These are phyloP conservation scores for Brachypodius melanocephalos DNA, from an alignment of 2,113 vertebrate species.

Conservation along the genomic window DNA sequence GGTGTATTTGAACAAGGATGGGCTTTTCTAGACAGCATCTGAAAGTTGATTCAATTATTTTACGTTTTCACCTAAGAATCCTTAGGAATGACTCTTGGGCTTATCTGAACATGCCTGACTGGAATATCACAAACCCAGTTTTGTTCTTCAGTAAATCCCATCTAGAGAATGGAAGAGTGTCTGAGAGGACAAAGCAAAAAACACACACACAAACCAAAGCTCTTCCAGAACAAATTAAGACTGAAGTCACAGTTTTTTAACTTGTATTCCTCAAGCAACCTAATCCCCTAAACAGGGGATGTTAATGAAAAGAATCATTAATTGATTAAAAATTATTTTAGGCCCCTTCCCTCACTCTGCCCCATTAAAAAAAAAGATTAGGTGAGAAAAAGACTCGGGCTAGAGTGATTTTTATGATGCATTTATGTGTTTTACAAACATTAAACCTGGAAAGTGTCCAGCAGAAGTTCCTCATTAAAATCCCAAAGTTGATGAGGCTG, in stretches of 20 bases:
- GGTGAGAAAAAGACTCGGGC: background rate
- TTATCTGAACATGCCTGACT: background rate
- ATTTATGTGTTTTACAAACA: background rate
- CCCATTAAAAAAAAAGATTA: background rate
- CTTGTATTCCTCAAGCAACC: background rate
- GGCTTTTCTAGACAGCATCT: constrained; percentile 7
- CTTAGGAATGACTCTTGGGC: background rate
- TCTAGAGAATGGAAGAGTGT: background rate
- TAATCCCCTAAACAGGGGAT: background rate
- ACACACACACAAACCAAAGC: background rate
- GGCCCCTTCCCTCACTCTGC: background rate
- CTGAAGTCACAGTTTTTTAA: background rate
- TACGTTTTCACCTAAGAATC: background rate
- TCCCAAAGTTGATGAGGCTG: background rate
- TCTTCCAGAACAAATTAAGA: background rate
- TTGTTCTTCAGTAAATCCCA: background rate
- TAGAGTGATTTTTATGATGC: background rate
- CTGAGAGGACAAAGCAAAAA: background rate
- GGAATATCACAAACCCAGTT: background rate
- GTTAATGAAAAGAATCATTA: background rate
- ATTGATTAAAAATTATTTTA: background rate
- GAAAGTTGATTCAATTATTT: background rate
- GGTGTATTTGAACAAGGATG: background rate
- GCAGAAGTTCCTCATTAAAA: background rate
- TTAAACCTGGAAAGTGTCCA: background rate